Percentiles rank a stretch among this genome's conserved stretches.
These are phyloP conservation scores for Phlogophora meticulosa DNA, from an alignment of 2,888 invertebrate genomes.

Conservation along the genomic window DNA sequence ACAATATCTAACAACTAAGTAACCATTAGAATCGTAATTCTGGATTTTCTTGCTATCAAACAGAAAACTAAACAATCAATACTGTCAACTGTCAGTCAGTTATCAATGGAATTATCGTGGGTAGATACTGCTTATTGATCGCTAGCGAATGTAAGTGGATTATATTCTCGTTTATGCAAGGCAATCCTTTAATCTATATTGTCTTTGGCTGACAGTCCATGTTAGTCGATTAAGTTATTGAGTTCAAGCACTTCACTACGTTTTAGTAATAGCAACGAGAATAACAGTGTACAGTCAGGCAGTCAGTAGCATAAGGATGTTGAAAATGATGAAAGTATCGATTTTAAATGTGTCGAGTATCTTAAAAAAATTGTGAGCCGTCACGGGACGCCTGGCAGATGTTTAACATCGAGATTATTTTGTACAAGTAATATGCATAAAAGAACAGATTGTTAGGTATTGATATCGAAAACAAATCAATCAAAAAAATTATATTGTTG, in stretches of 20 bases:
- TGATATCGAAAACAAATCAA: too few species aligned
- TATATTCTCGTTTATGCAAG: constrained; percentile 9
- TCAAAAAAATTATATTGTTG: too few species aligned
- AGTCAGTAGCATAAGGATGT: too few species aligned
- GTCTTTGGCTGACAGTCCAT: not conserved
- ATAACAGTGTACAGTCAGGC: not conserved
- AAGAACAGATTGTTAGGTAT: too few species aligned
- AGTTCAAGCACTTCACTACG: not conserved
- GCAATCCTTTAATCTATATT: not conserved
- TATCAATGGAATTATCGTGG: not conserved
- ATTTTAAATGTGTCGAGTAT: not conserved
- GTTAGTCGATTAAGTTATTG: constrained; percentile 4
- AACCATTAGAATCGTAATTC: not conserved
- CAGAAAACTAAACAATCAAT: not conserved
- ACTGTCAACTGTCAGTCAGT: too few species aligned
- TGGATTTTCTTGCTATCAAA: not conserved
- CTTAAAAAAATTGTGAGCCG: too few species aligned
- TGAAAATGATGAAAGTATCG: too few species aligned
- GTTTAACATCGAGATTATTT: too few species aligned
- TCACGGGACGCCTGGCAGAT: too few species aligned
- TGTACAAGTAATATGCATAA: too few species aligned
- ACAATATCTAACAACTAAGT: not conserved
- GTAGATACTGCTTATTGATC: not conserved
- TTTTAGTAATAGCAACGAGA: too few species aligned
- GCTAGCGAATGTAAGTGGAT: not conserved